Evolutionary conservation across 2,888 invertebrate species (phyloP), one percentile per base, ranked within the genome.

Genomic region (Heteromyza rotundicornis): DNA sequence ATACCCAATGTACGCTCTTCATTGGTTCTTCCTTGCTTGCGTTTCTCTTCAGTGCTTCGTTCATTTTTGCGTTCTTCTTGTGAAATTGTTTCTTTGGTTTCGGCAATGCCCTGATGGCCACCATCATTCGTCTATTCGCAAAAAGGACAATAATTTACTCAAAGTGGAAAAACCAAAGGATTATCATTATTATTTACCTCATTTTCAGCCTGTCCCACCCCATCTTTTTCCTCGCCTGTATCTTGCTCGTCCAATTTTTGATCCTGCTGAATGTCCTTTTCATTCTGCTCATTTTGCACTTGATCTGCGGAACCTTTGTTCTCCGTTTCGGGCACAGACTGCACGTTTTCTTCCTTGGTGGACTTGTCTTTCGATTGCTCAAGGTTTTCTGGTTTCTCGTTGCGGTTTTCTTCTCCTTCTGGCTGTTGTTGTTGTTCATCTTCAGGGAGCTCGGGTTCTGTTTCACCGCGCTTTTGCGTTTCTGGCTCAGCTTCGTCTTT

Each of bases 1-100:
- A 62, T 69, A 78, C 79, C 79, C 61, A 95, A 82, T 8, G 89
- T 90, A 57, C 92, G 85, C 71, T 91, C 88, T 47, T 90, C 88
- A 70, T 94, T 90, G 0, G 90, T 89, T 65, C 87, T 86, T 1
- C 93, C 92, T 0, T 92, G 92, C 72, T 88, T 90, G 59, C 90
- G 89, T 68, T 90, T 87, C 68, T 87, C 87, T 67, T 87, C 72
- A 0, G 73, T 76, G 54, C 84, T 79, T 49, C 80, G 77, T 53
- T 84, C 82, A 35, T 84, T 79, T 56, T 73, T 77, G 2, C 74
- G 70, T 1, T 80, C 77, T 20, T 86, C 82, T 49, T 84, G 86
- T 22, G 77, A 71, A 54, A 79, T 71, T 12, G 76, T 80, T 64
- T 82, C 80, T 63, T 80, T 80, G 1, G 81, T 78, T 61, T 84